Conservation (phyloP, 2,113 vertebrate species). For the Silurus glanis region DNA sequence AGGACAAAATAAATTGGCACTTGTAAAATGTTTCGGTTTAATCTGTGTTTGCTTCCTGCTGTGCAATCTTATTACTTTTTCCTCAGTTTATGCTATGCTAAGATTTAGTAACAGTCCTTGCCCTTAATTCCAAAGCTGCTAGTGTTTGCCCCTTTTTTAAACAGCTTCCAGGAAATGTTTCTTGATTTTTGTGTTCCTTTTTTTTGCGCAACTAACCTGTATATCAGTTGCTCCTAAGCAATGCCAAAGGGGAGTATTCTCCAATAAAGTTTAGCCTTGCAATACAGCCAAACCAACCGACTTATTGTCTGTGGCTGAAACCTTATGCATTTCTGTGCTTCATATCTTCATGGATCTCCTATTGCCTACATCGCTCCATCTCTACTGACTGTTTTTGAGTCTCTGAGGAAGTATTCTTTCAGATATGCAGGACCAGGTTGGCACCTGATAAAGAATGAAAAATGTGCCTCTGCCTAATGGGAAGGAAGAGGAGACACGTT, state of each 20-base stretch:
- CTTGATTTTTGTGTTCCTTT: not conserved
- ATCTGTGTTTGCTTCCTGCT: not conserved
- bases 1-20: not conserved
- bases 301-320: not conserved
- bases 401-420: not conserved
- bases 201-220: no score
- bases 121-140: conserved; percentile 20
- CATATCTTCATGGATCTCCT: not conserved
- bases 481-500: not conserved
- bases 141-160: not conserved
- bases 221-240: not conserved
- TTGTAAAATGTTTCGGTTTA: not conserved
- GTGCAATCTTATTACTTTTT: conserved; percentile 8
- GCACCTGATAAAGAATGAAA: conserved; percentile 1
- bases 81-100: not conserved
- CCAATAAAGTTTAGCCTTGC: not conserved
- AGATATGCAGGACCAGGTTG: not conserved
- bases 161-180: conserved; percentile 20
- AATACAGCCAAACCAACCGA: not conserved
- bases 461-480: not conserved
- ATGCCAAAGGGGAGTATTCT: not conserved
- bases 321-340: not conserved
- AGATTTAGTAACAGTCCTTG: conserved; percentile 12
- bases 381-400: conserved; percentile 1
- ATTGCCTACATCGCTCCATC: not conserved